Percentiles rank a stretch among this genome's conserved stretches.
Conservation (phyloP, 2,888 invertebrate species). For the Drosophila birchii region DNA sequence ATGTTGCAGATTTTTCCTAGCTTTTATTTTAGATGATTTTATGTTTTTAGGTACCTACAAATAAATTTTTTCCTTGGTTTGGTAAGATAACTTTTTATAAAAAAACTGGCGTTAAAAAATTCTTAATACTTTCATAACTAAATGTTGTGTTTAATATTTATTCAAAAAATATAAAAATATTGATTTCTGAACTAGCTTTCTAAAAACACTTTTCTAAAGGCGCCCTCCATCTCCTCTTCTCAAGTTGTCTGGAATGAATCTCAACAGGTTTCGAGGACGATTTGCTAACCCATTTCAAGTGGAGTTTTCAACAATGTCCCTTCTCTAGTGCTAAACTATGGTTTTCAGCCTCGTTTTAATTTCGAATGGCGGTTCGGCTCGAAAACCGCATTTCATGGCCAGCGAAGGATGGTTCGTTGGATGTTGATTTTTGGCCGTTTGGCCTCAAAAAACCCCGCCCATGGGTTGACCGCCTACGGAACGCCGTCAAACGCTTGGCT, state of each 20-base stretch:
- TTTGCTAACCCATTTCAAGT: constrained; percentile 32
- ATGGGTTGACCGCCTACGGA: constrained; percentile 48
- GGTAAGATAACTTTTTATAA: too few species aligned
- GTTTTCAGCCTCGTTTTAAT: constrained; percentile 37
- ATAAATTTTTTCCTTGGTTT: neutral
- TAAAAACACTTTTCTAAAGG: neutral
- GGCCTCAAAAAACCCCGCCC: constrained; percentile 15
- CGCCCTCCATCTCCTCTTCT: too few species aligned
- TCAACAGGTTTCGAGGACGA: constrained; percentile 10
- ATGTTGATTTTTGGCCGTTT: constrained; percentile 37
- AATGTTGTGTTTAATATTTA: neutral
- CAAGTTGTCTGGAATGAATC: constrained; percentile 2
- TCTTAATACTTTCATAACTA: neutral
- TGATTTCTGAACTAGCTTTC: neutral
- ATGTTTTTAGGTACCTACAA: neutral
- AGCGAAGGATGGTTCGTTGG: constrained; percentile 32
- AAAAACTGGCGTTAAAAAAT: too few species aligned
- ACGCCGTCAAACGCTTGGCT: constrained; percentile 60
- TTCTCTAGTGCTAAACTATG: constrained; percentile 24
- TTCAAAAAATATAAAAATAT: neutral
- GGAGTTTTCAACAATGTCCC: constrained; percentile 33
- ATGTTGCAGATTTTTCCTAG: neutral
- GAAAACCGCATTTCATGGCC: constrained; percentile 29
- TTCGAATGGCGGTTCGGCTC: constrained; percentile 31
- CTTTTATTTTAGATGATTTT: too few species aligned